Evolutionary conservation across 2,797 vertebrate genomes (phyloP).

Genomic region (Decapterus maruadsi): DNA sequence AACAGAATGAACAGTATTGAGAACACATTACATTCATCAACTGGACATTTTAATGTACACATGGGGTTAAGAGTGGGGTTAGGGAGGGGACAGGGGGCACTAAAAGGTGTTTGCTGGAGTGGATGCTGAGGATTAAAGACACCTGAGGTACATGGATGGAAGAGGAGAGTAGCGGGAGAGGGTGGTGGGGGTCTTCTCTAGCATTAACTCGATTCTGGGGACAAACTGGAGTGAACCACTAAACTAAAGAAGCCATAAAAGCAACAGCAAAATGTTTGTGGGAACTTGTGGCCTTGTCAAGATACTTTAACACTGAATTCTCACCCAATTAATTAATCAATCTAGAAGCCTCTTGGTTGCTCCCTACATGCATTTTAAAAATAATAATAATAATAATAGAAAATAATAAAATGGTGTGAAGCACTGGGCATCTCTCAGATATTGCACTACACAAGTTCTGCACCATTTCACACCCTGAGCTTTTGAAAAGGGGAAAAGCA

Average conservation of each 20-base stretch:
- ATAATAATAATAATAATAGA: no score
- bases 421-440: slow-evolving; percentile 64
- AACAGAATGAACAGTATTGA: slow-evolving; percentile 85
- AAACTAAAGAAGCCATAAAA: slow-evolving; percentile 23
- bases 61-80: neutral
- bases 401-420: slow-evolving; percentile 53
- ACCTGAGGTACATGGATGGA: slow-evolving; percentile 46
- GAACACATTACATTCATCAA: slow-evolving; percentile 79
- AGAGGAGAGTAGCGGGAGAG: no score
- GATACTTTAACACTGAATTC: slow-evolving; percentile 27
- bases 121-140: slow-evolving; percentile 33
- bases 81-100: neutral
- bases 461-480: slow-evolving; percentile 70
- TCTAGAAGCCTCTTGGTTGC: slow-evolving; percentile 17
- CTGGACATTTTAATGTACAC: slow-evolving; percentile 64
- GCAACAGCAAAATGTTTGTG: slow-evolving; percentile 22
- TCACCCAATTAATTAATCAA: slow-evolving; percentile 16
- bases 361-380: slow-evolving; percentile 3
- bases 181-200: slow-evolving; percentile 17
- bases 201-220: slow-evolving; percentile 50
- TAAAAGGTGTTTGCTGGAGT: slow-evolving; percentile 34
- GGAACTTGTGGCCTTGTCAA: slow-evolving; percentile 21
- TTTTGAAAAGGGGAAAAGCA: slow-evolving; percentile 66
- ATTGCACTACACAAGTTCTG: slow-evolving; percentile 74
- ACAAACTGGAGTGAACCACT: slow-evolving; percentile 35